Evolutionary conservation across 2,888 invertebrate species (phyloP), one percentile per base, ranked within the genome.

Genomic region (Agrochola circellaris): DNA sequence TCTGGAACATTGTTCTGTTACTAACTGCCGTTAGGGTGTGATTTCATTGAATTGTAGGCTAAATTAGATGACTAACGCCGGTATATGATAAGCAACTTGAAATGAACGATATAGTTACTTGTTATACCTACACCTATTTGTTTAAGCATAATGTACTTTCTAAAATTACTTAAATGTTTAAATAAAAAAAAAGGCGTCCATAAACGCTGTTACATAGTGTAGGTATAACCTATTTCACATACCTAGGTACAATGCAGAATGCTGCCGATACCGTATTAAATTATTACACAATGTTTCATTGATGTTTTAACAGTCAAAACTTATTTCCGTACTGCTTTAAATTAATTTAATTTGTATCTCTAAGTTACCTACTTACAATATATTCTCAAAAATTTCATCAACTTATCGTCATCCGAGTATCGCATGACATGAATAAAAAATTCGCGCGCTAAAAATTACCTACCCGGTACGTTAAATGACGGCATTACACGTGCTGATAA

Each of bases 1-100:
- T 85, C 83, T 73, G 71, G 83, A 83, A 82, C 67, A 45, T 58
- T 54, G 20, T 71, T 67, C 72, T 78, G 77, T 23, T 79, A 34
- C 61, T 45, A 66, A 34, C 26, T 65, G 48, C 42, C 45, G 70
- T 42, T 51, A 54, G 15, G 26, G 42, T 13, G 68, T 79, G 79
- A 68, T 68, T 67, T 64, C 54, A 65, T 66, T 71, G 60, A 45
- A 77, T 65, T 56, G 11, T 68, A 13, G 26, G 65, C 54, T 38
- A 45, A 51, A 70, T 61, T 66, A 51, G 30, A 68, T 79, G 81
- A 84, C 73, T 81, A 84, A 84, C 11, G 56, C 48, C 11, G 68
- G 54, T 48, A 73, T 81, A 2, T 58, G 80, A 79, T 79, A 81
- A 83, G 65, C 5, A 34, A 71, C 48, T 66, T 42, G 23, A 51